Conservation (phyloP, 2,113 vertebrate genomes). For the Petromus typicus region DNA sequence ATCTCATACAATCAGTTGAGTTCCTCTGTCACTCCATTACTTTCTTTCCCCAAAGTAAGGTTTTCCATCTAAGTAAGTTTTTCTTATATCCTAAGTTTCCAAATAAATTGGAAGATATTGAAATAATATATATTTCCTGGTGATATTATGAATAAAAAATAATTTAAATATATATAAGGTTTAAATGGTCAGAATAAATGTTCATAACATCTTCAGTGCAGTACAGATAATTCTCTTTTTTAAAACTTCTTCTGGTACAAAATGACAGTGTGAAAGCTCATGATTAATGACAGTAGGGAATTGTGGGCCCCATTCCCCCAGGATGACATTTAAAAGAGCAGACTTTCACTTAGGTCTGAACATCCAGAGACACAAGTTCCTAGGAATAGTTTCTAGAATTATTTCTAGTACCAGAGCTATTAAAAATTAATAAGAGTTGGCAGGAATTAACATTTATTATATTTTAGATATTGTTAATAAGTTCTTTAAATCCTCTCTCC, state of each 20-base stretch:
- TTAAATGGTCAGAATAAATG: not conserved
- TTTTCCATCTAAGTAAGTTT: not conserved
- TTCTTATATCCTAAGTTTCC: not conserved
- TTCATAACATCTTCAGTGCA: not conserved
- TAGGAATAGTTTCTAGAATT: slow-evolving; percentile 22
- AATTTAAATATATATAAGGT: not conserved
- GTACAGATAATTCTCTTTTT: not conserved
- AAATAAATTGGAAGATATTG: not conserved
- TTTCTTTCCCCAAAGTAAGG: not conserved
- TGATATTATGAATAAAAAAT: not conserved
- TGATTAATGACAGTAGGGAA: not conserved
- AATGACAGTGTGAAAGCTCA: not conserved
- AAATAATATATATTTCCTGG: not conserved
- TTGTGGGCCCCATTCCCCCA: not conserved
- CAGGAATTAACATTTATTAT: not conserved
- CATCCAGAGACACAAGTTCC: not conserved
- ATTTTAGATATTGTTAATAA: not conserved
- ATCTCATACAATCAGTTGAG: not conserved
- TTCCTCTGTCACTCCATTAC: not conserved
- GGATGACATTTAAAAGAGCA: not conserved
- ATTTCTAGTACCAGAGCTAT: not conserved
- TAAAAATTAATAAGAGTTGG: not conserved
- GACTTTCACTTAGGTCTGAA: not conserved
- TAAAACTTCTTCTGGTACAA: not conserved
- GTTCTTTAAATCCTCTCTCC: not conserved